phyloP scores from a whole-genome alignment of 2,888 invertebrate genomes.

The Invenusta paracnida region DNA sequence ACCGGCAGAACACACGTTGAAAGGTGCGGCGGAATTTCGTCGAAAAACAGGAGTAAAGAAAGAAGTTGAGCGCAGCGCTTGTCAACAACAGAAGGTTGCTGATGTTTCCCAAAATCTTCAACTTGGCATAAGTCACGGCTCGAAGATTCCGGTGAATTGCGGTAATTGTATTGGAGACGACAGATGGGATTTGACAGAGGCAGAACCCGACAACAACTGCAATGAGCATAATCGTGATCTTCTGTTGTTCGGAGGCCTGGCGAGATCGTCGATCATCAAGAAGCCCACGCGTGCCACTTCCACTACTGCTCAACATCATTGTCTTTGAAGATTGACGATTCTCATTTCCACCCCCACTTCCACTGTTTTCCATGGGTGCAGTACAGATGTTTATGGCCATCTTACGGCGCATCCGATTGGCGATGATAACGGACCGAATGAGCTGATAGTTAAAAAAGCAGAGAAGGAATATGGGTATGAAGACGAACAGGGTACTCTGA shows the following conservation, averaged over 20 bases:
- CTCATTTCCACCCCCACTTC: background rate
- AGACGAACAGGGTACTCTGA: constrained; percentile 55
- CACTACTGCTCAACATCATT: background rate
- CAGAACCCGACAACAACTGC: constrained; percentile 73
- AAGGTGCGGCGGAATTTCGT: constrained; percentile 70
- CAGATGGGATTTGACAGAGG: constrained; percentile 70
- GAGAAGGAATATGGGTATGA: constrained; percentile 69
- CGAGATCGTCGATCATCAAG: constrained; percentile 39
- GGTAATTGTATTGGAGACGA: background rate
- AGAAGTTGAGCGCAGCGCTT: constrained; percentile 73
- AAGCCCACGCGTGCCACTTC: background rate
- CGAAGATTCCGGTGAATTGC: background rate
- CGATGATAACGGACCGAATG: constrained; percentile 64
- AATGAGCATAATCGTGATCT: constrained; percentile 73
- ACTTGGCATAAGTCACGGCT: constrained; percentile 12
- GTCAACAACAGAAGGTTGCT: constrained; percentile 70
- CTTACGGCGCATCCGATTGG: constrained; percentile 50
- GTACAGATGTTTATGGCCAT: constrained; percentile 57
- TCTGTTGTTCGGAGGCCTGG: constrained; percentile 56
- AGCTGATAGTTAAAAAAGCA: constrained; percentile 72
- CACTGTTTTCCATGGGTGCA: constrained; percentile 49
- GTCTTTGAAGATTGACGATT: background rate
- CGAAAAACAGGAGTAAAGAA: constrained; percentile 73
- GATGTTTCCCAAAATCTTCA: constrained; percentile 67
- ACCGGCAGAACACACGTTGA: constrained; percentile 46